Base-by-base conservation (phyloP, 2,888 invertebrate species). In the Neoascia interrupta region DNA sequence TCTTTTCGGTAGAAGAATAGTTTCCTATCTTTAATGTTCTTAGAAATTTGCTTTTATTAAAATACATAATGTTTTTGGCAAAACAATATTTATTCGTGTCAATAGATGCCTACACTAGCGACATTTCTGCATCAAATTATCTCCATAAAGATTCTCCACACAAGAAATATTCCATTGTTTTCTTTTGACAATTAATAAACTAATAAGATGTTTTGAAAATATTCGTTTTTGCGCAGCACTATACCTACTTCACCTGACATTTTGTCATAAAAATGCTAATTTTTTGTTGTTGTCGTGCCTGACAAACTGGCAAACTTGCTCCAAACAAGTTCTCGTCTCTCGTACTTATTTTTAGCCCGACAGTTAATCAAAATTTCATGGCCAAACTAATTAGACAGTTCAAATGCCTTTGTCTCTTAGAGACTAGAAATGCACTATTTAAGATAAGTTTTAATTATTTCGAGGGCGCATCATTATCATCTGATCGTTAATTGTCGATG, bases 1-100 rank as follows among this genome's bases (percentile, higher is more conserved):
- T 51, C 16, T 54, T 53, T 64, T 8, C 31, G 1, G 6, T 49
- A 28, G 31, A 23, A 45, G 16, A 45, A 43, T 13, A 45, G 10
- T 10, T 2, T 13, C 4, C 39, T 2, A 36, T n/a, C n/a, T n/a
- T n/a, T n/a, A n/a, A n/a, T n/a, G n/a, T n/a, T n/a, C n/a, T n/a
- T n/a, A n/a, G n/a, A n/a, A n/a, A n/a, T n/a, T n/a, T n/a, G n/a
- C n/a, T n/a, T n/a, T n/a, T n/a, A n/a, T n/a, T n/a, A n/a, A n/a
- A n/a, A n/a, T n/a, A n/a, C n/a, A n/a, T n/a, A n/a, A n/a, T n/a
- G n/a, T 5, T 31, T 31, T n/a, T 6, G 31, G 8, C 31, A 31
- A 31, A 31, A 31, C 8, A 31, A n/a, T n/a, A n/a, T n/a, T n/a
- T 31, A 5, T 31, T 31, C 31, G 31, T 5, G 4, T 31, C 31